phyloP scores from a whole-genome alignment of 2,113 vertebrate genomes.

The Xerus inauris region DNA sequence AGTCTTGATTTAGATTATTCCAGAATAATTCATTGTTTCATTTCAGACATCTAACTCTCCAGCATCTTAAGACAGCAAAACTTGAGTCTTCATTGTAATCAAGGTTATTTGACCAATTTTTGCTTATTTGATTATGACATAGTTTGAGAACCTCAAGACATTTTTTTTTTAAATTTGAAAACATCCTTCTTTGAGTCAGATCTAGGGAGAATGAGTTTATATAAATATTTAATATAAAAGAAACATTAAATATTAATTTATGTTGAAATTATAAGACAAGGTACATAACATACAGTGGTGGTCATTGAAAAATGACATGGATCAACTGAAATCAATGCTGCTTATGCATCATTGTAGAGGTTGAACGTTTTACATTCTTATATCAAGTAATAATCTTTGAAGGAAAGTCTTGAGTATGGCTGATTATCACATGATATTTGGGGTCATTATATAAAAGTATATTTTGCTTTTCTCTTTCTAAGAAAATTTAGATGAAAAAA shows the following conservation, averaged over 20 bases:
- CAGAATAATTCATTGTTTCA: background rate
- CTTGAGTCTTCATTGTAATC: background rate
- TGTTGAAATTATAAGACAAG: constrained; percentile 66
- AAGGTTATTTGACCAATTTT: constrained; percentile 1
- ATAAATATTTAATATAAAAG: constrained; percentile 76
- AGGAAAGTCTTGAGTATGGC: background rate
- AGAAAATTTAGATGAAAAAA: constrained; percentile 9
- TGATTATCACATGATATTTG: background rate
- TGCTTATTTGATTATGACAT: constrained; percentile 33
- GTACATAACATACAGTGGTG: background rate
- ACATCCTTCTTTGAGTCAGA: constrained; percentile 25
- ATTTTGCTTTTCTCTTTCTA: background rate
- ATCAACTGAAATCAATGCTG: background rate
- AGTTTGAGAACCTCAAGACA: background rate
- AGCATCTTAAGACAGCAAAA: constrained; percentile 17
- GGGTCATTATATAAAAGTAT: background rate
- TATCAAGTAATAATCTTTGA: background rate
- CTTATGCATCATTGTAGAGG: background rate
- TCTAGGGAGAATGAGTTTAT: constrained; percentile 53
- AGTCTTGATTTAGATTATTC: background rate
- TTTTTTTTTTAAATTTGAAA: constrained; percentile 47
- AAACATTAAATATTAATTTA: constrained; percentile 78
- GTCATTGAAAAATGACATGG: background rate
- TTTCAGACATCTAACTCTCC: background rate
- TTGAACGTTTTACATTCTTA: background rate